phyloP scores from a whole-genome alignment of 2,113 vertebrate genomes.

The Salvator merianae region DNA sequence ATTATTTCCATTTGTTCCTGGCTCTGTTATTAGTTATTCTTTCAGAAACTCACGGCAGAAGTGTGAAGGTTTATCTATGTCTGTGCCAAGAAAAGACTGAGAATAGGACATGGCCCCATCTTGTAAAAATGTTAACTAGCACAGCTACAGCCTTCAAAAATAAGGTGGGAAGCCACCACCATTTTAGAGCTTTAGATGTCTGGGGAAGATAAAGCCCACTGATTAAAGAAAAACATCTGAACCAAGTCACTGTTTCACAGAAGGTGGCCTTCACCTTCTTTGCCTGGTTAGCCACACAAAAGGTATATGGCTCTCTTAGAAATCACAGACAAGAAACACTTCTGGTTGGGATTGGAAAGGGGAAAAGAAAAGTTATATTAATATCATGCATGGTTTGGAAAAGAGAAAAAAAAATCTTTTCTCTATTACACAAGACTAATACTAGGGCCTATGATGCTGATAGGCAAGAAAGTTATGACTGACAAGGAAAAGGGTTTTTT shows the following conservation, averaged over 20 bases:
- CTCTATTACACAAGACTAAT: too few species aligned
- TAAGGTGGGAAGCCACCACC: neutral
- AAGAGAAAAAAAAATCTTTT: too few species aligned
- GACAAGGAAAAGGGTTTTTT: too few species aligned
- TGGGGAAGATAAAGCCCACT: neutral
- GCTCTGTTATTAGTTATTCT: constrained; percentile 57
- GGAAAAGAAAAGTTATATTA: neutral
- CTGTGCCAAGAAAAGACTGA: constrained; percentile 32
- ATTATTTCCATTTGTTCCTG: constrained; percentile 48
- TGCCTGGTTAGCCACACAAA: neutral
- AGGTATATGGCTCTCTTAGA: neutral
- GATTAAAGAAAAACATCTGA: constrained; percentile 1
- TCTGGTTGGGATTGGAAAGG: neutral
- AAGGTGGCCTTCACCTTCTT: neutral
- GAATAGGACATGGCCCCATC: constrained; percentile 33
- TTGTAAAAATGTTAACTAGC: constrained; percentile 16
- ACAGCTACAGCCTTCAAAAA: neutral
- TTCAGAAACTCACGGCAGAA: constrained; percentile 34
- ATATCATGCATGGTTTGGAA: too few species aligned
- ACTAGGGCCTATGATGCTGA: too few species aligned
- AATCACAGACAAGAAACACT: neutral
- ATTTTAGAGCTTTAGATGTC: neutral
- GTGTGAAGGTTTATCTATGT: constrained; percentile 40
- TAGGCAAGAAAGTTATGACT: too few species aligned
- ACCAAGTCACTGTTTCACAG: neutral